Base-by-base conservation (phyloP, 1,140 invertebrate genomes). In the Drosophila grimshawi region DNA sequence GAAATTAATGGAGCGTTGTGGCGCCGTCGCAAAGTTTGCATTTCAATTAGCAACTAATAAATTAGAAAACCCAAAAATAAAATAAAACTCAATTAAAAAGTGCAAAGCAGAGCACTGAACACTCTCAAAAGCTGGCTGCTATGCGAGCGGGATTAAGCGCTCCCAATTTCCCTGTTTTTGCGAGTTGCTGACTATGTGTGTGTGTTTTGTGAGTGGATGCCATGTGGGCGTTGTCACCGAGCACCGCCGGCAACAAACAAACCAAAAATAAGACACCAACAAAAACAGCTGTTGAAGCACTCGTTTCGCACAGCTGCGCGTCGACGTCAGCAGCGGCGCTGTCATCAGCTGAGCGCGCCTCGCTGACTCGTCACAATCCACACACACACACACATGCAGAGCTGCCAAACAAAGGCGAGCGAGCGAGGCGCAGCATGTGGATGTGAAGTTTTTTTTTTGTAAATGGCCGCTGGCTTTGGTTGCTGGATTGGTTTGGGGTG, bases 1-100 rank as follows among this genome's bases (percentile, higher is more conserved):
- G 85, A 88, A 88, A 83, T 88, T 83, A 88, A 88, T 88, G 83
- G 83, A 88, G 83, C 83, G 80, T 68, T 73, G 80, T 77, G 83
- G 80, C 85, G 83, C 75, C 81, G 69, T 67, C 57, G 69, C 72
- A 60, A 86, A 68, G 48, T 76, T 74, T 72, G 52, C 82, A 69
- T 66, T 89, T 83, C 88, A 88, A 88, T 88, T 86, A 88, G 52
- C 64, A 71, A 83, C 80, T 83, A 78, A 88, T 89, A 80, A 89
- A 89, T 78, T 64, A 74, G 43, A 45, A 30, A 10, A 51, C 33
- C 19, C 19, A 19, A 19, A 32, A 41, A 43, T n/a, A 55, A 75
- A 64, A 74, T 29, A 43, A 57, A 71, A 43, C 11, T 43, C 41
- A 66, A 37, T 62, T 30, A 69, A 35, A 62, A 35, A 46, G 6